Evolutionary conservation across 1,140 invertebrate genomes (phyloP), one percentile per base, ranked within the genome.

Genomic region (Alviniconcha marisindica): DNA sequence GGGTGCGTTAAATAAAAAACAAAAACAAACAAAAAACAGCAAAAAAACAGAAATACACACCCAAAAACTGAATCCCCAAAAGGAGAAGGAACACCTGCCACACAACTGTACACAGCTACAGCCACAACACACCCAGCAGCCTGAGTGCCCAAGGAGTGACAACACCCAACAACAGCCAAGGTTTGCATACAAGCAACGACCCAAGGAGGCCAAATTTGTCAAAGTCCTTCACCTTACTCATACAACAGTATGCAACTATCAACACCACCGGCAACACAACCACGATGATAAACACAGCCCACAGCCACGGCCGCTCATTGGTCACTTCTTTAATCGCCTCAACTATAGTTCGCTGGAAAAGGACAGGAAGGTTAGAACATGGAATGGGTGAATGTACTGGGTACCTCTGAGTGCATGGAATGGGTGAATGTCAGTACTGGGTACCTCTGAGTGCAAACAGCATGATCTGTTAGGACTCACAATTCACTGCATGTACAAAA

Each of bases 281-380:
- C 79, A 96, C 95, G 82, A 98, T 91, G 87, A 98, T 95, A 93
- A 97, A 97, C 77, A 97, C 95, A 78, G 95, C 96, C 96, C 97
- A 98, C 84, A 98, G 94, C 96, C 97, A 98, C 44, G 98, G 98
- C 91, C 97, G 95, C 82, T 97, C 96, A 88, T 97, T 96, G 83
- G 97, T 97, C 87, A 96, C 96, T 91, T 96, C 95, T 86, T 97
- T 94, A 81, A 97, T 93, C 85, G 96, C 96, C 91, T 96, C 95
- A 90, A 98, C 94, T 88, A 97, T 93, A 90, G 96, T 96, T 90
- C 96, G 96, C 97, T 98, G 95, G 87, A 93, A 92, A 86, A 48
- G 44, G 44, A 18, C 7, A 18, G 44, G 44, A 18, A 48, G 7
- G 18, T 48, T 48, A 48, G 44, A 48, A 18, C 44, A 48, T 48